phyloP scores from a whole-genome alignment of 2,113 vertebrate species.

The Carettochelys insculpta region DNA sequence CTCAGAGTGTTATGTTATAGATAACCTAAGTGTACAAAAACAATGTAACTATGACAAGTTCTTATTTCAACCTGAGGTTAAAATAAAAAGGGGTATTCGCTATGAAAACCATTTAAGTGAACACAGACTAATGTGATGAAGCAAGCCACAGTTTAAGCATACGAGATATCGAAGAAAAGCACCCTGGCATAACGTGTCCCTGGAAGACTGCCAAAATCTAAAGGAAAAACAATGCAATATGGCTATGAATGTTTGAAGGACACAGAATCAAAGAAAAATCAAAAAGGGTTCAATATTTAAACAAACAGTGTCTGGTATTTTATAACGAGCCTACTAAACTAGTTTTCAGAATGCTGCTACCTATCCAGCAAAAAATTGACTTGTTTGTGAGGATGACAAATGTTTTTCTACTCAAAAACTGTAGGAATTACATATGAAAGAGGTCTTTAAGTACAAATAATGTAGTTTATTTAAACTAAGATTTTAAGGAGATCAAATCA shows the following conservation, averaged over 20 bases:
- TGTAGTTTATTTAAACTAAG: neutral
- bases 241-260: neutral
- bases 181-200: neutral
- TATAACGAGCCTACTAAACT: neutral
- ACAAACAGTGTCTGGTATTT: neutral
- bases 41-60: neutral
- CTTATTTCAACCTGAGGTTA: neutral
- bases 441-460: neutral
- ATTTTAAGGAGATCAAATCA: neutral
- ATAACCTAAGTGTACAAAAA: neutral
- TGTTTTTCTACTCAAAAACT: neutral
- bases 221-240: neutral
- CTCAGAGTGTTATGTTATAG: neutral
- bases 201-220: neutral
- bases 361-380: neutral
- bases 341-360: neutral
- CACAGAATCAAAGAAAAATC: neutral
- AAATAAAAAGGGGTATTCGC: neutral
- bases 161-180: neutral
- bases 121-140: accelerated
- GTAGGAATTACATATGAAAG: accelerated
- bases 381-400: neutral
- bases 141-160: neutral
- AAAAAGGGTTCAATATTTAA: neutral
- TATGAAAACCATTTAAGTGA: neutral